Evolutionary conservation across 1,140 invertebrate genomes (phyloP).

Genomic region (Tetranychus cinnabarinus): DNA sequence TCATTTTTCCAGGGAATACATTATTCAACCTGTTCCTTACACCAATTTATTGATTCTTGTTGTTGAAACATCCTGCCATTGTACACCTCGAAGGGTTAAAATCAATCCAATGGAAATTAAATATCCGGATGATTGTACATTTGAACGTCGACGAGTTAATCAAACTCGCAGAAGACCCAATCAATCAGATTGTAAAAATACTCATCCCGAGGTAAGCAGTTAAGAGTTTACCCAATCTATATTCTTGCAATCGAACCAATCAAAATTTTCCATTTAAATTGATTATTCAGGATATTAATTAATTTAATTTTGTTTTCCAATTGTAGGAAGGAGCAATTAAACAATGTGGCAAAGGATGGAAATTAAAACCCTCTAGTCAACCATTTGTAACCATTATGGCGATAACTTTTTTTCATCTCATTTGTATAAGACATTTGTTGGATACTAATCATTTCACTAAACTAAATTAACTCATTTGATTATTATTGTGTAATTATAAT

Average conservation of each 20-base stretch:
- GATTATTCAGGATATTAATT: not conserved
- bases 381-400: not conserved
- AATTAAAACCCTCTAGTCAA: not conserved
- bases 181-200: constrained; percentile 42
- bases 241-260: too few relatives aligned
- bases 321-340: constrained; percentile 42
- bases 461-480: too few relatives aligned
- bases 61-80: constrained; percentile 60
- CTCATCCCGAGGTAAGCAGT: constrained; percentile 52
- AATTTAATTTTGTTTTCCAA: constrained; percentile 7
- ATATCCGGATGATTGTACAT: constrained; percentile 17
- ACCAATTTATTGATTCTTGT: constrained; percentile 71
- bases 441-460: not conserved
- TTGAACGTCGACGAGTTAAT: not conserved
- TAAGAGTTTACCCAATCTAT: too few relatives aligned
- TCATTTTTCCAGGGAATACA: constrained; percentile 42
- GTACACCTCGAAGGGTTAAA: constrained; percentile 51
- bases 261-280: not conserved
- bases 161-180: constrained; percentile 21
- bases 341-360: constrained; percentile 28
- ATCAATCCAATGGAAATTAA: constrained; percentile 47
- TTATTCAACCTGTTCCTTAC: constrained; percentile 70
- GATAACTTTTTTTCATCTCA: not conserved
- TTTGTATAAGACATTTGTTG: not conserved
- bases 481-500: too few relatives aligned